Evolutionary conservation across 2,888 invertebrate genomes (phyloP), one percentile per base, ranked within the genome.

Genomic region (Lepeophtheirus nordmannii): DNA sequence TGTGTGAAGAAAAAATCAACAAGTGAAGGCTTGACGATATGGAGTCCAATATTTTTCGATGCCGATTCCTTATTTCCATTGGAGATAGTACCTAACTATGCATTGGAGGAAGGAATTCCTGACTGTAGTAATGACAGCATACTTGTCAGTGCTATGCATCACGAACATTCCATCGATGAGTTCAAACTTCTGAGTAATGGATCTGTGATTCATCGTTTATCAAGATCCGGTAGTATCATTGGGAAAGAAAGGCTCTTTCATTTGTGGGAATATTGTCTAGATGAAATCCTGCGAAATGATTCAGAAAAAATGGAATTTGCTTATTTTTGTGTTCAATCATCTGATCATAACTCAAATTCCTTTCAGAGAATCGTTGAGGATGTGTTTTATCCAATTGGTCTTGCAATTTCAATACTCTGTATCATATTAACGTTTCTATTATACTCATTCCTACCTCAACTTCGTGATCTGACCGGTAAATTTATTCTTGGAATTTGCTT

Each of bases 371-470:
- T 63, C 14, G 56, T 63, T 46, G 63, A 63, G 17, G 37, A 63
- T 11, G 41, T 30, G 5, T 14, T 63, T 38, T 63, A 63, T 38
- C 63, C 63, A 1, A 56, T 46, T 38, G 56, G 63, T 23, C 23
- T 63, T 9, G 56, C 56, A 23, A 53, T 63, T n/a, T 63, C 63
- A 20, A 66, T 66, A 22, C 12, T 58, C 10, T 66, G 66, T 23
- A 10, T 66, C 10, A 41, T 66, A 14, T 41, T 66, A 8, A 66
- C 66, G 10, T 66, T 66, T 41, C 41, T 66, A 10, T 22, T 66
- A 22, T 66, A 66, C 37, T 66, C 60, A 8, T 46, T 66, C 37
- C 60, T 66, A 14, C 66, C 66, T 20, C 66, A 66, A 60, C 30
- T 66, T 11, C 20, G 65, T 46, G 66, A 66, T 60, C 23, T 66